A percentile compares a stretch with the other conserved stretches of the same genome.
Evolutionary conservation across 1,140 invertebrate genomes (phyloP).

Genomic region (Tribolium madens): DNA sequence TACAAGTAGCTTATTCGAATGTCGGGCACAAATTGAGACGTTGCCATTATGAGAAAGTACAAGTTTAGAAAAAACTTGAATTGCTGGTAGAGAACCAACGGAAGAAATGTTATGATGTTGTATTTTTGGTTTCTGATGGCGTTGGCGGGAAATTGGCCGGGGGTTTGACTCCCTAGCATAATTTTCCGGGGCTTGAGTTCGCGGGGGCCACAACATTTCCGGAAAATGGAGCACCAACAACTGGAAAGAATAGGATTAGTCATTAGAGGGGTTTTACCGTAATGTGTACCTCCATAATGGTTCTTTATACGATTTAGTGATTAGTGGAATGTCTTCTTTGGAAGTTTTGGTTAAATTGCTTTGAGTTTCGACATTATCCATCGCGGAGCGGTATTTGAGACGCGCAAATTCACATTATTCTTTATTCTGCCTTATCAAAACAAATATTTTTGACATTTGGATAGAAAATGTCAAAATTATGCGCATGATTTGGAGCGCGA

Average conservation of each 20-base stretch:
- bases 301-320: conserved; percentile 70
- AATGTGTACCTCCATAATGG: conserved; percentile 62
- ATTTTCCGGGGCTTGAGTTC: conserved; percentile 77
- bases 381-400: conserved; percentile 19
- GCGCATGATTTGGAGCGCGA: not conserved
- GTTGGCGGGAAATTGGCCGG: conserved; percentile 92
- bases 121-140: conserved; percentile 99
- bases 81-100: conserved; percentile 97
- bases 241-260: conserved; percentile 65
- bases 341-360: conserved; percentile 69
- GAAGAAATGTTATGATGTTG: conserved; percentile 97
- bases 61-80: conserved; percentile 99
- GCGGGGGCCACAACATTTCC: conserved; percentile 76
- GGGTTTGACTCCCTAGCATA: conserved; percentile 72
- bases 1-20: conserved; percentile 97
- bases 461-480: conserved; percentile 6
- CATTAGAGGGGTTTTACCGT: not conserved
- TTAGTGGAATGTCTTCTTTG: conserved; percentile 75
- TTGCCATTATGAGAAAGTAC: conserved; percentile 98
- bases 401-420: conserved; percentile 12
- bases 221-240: conserved; percentile 75
- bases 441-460: conserved; percentile 20
- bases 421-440: not conserved
- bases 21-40: conserved; percentile 97
- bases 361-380: conserved; percentile 68